A percentile compares a stretch with the other conserved stretches of the same genome.
Evolutionary conservation across 2,113 vertebrate genomes (phyloP).

Genomic region (Lynx canadensis): DNA sequence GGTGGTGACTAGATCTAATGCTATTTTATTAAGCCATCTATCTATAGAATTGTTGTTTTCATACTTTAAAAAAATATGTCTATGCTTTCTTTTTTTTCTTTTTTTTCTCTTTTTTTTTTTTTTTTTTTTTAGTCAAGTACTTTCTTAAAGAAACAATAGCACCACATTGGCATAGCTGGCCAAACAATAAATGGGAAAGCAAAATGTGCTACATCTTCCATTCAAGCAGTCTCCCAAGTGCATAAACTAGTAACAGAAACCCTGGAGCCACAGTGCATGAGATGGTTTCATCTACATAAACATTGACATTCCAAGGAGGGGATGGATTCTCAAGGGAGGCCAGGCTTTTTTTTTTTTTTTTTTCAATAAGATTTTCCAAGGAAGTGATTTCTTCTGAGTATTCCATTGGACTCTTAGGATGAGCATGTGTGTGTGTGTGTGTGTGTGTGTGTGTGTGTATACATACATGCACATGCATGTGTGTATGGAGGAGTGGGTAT

Average conservation of each 20-base stretch:
- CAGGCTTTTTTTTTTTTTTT: not conserved
- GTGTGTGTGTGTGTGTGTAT: not conserved
- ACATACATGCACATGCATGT: no score
- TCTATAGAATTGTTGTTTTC: constrained; percentile 85
- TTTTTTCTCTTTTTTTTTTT: constrained; percentile 80
- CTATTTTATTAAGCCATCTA: constrained; percentile 85
- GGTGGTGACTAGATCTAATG: constrained; percentile 83
- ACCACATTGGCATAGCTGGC: constrained; percentile 89
- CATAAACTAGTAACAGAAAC: constrained; percentile 52
- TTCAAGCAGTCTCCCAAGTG: not conserved
- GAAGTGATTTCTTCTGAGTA: constrained; percentile 30
- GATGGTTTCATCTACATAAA: constrained; percentile 16
- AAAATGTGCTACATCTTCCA: constrained; percentile 77
- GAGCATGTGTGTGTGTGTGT: not conserved
- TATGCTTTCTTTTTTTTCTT: constrained; percentile 87
- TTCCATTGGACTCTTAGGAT: not conserved
- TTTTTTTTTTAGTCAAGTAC: constrained; percentile 90
- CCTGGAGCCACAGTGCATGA: constrained; percentile 15
- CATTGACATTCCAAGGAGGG: constrained; percentile 7
- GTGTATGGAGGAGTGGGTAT: not conserved
- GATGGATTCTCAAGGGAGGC: not conserved
- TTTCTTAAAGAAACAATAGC: constrained; percentile 92
- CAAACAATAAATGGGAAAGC: constrained; percentile 89
- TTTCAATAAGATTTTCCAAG: constrained; percentile 47
- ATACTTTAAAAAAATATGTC: constrained; percentile 91